Evolutionary conservation across 1,140 invertebrate species (phyloP).

Genomic region (Harlomillsia oculata): DNA sequence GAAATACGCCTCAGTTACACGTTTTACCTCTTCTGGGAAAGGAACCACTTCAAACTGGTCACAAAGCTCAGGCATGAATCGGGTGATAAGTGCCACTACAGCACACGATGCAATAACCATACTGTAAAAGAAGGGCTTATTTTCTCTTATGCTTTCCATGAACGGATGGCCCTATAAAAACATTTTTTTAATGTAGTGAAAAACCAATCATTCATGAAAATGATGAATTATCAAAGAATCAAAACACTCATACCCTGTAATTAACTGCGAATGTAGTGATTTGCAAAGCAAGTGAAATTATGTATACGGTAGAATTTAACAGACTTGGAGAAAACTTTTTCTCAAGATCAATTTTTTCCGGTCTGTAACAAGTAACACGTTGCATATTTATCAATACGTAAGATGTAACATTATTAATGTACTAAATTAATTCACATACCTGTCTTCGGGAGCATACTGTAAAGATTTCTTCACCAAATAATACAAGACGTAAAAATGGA

Average conservation of each 20-base stretch:
- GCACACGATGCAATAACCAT: constrained; percentile 61
- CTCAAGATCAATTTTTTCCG: constrained; percentile 59
- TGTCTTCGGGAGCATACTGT: constrained; percentile 30
- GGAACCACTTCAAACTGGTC: constrained; percentile 80
- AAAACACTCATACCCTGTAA: constrained; percentile 66
- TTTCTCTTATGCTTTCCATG: constrained; percentile 91
- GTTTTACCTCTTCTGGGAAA: constrained; percentile 66
- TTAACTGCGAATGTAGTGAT: constrained; percentile 98
- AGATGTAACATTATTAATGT: background rate
- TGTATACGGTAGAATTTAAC: constrained; percentile 95
- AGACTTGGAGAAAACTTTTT: constrained; percentile 84
- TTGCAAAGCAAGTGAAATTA: constrained; percentile 94
- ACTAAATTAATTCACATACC: constrained; percentile 2
- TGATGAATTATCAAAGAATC: constrained; percentile 10
- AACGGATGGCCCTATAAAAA: constrained; percentile 80
- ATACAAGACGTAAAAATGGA: constrained; percentile 87
- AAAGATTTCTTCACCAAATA: constrained; percentile 74
- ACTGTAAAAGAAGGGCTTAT: constrained; percentile 84
- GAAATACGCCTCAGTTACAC: constrained; percentile 3
- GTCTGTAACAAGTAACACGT: constrained; percentile 20
- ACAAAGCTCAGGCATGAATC: constrained; percentile 64
- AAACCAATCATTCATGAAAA: constrained; percentile 11
- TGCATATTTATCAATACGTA: background rate
- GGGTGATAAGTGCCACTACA: constrained; percentile 65
- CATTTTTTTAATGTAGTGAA: constrained; percentile 1